Evolutionary conservation across 2,113 vertebrate genomes (phyloP), one percentile per base, ranked within the genome.

Genomic region (Myrmophylax atrothorax): DNA sequence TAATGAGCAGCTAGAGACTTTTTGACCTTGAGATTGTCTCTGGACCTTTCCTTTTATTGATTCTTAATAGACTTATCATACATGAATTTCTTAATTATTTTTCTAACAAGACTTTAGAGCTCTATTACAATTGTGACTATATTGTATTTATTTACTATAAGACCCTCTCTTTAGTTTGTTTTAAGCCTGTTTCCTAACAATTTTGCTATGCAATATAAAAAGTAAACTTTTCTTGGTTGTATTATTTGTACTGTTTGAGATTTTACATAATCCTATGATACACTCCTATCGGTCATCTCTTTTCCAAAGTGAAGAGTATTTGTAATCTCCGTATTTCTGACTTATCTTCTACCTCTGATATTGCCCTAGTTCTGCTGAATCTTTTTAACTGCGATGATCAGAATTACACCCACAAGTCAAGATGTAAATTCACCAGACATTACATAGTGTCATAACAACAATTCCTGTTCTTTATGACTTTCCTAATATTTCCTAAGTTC

Each of bases 401-500:
- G 80, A 89, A 92, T 93, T 83, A 47, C 12, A 86, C n/a, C 59
- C 55, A 73, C 9, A 72, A 72, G 49, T 81, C 63, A 92, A 84
- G 60, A 87, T 0, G 0, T 59, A 95, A 46, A 62, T 44, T 78
- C 42, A 86, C 47, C 38, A 78, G 88, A 70, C 38, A 47, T 56
- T 72, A 38, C 19, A 28, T 28, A 63, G 59, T 78, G 55, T 74
- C 83, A 66, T 70, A 77, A 90, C 0, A 12, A 89, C 38, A 84
- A 78, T 90, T 90, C 89, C 55, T 81, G 20, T 49, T 92, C 59
- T 92, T 92, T 87, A 89, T 87, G 84, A 40, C 73, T 87, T 84
- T 64, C 47, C n/a, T 89, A 93, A 74, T 93, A 81, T 42, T 89
- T 95, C 24, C 52, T 81, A 89, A 90, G 18, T 86, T 94, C 82